phyloP scores from a whole-genome alignment of 2,113 vertebrate genomes.

The Talpa occidentalis region DNA sequence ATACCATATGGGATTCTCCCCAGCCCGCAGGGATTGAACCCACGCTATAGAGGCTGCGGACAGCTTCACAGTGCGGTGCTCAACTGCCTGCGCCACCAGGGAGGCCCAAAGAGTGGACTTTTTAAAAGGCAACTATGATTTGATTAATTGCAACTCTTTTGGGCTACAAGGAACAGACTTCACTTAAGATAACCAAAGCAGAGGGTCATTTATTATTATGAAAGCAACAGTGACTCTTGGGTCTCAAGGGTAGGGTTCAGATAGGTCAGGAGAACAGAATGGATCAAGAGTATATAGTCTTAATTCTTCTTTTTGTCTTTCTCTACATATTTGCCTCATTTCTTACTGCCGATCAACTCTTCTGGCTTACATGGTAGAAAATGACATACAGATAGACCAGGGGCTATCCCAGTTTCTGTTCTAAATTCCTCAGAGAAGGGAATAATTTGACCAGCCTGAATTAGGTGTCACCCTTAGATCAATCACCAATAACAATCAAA shows the following conservation, averaged over 20 bases:
- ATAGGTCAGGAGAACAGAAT: background rate
- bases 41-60: no score
- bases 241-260: background rate
- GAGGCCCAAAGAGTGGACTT: background rate
- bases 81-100: no score
- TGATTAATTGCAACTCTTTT: slow-evolving; percentile 31
- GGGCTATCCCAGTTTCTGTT: background rate
- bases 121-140: slow-evolving; percentile 13
- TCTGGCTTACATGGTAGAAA: background rate
- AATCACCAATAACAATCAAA: background rate
- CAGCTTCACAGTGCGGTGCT: no score
- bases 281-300: background rate
- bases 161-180: background rate
- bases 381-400: background rate
- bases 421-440: background rate
- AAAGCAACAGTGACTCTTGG: background rate
- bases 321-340: background rate
- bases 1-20: no score
- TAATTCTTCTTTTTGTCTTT: background rate
- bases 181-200: background rate
- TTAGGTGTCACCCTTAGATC: background rate
- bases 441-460: background rate
- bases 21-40: no score
- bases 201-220: background rate
- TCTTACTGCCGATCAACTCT: background rate